Conservation (phyloP, 2,797 vertebrate species). For the Molossus alvarezi region DNA sequence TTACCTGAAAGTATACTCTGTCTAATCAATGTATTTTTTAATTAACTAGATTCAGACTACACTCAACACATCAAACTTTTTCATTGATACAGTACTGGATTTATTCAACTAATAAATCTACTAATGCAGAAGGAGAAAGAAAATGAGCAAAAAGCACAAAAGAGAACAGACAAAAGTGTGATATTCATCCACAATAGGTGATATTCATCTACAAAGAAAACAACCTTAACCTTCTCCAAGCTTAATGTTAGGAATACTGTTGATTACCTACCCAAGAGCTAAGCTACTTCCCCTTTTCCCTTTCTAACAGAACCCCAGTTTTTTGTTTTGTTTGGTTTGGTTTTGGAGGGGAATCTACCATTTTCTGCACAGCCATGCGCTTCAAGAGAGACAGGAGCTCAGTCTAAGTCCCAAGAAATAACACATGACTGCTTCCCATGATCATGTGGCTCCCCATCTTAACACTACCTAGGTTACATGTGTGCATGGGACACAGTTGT, state of each 20-base stretch:
- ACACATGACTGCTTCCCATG: background rate
- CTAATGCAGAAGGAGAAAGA: background rate
- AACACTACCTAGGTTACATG: background rate
- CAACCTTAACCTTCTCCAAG: background rate
- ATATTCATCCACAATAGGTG: too few species aligned
- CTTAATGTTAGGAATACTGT: background rate
- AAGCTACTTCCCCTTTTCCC: background rate
- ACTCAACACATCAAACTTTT: background rate
- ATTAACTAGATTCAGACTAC: background rate
- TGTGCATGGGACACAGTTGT: background rate
- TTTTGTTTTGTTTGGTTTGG: background rate
- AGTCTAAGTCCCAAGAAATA: background rate
- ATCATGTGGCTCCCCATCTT: background rate
- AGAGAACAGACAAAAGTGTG: background rate
- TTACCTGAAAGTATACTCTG: background rate
- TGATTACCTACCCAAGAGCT: background rate
- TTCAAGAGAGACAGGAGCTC: background rate
- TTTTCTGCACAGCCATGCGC: background rate
- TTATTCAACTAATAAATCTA: constrained; percentile 22
- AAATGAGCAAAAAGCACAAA: background rate
- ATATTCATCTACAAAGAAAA: constrained; percentile 1
- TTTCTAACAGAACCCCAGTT: background rate
- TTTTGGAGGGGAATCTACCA: background rate
- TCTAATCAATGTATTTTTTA: background rate
- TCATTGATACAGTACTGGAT: background rate